phyloP scores from a whole-genome alignment of 2,113 vertebrate species.

The Sylvilagus bachmani region DNA sequence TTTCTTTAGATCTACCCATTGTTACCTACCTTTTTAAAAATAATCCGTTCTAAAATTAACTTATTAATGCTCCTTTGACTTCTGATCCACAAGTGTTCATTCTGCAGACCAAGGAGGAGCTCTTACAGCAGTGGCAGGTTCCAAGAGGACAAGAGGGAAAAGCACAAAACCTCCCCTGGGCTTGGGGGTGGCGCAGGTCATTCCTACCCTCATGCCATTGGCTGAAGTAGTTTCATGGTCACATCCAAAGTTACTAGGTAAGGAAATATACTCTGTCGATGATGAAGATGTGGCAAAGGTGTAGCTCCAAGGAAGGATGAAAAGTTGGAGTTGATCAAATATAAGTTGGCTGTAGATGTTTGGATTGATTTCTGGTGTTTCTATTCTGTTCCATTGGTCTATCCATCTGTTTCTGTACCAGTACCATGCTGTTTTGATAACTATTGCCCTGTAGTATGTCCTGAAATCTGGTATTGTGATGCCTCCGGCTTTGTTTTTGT shows the following conservation, averaged over 20 bases:
- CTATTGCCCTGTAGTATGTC: no score
- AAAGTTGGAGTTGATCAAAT: neutral
- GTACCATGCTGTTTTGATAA: no score
- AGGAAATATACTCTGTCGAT: neutral
- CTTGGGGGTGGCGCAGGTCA: no score
- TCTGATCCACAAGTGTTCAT: neutral
- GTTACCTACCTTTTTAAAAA: conserved; percentile 8
- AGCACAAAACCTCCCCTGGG: neutral
- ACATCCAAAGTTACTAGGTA: neutral
- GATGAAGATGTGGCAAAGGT: neutral
- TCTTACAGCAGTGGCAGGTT: neutral
- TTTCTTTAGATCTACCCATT: neutral
- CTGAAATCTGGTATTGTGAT: no score
- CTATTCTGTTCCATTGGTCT: no score
- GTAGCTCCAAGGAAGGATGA: neutral
- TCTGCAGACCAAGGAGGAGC: neutral
- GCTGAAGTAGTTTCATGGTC: neutral
- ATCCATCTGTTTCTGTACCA: no score
- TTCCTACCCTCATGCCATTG: no score
- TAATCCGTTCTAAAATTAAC: neutral
- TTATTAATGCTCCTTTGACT: neutral
- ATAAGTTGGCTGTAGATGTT: no score
- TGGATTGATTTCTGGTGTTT: no score
- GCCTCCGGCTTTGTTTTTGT: no score
- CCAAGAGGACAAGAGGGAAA: neutral